Evolutionary conservation across 2,113 vertebrate species (phyloP).

Genomic region (Chaenocephalus aceratus): DNA sequence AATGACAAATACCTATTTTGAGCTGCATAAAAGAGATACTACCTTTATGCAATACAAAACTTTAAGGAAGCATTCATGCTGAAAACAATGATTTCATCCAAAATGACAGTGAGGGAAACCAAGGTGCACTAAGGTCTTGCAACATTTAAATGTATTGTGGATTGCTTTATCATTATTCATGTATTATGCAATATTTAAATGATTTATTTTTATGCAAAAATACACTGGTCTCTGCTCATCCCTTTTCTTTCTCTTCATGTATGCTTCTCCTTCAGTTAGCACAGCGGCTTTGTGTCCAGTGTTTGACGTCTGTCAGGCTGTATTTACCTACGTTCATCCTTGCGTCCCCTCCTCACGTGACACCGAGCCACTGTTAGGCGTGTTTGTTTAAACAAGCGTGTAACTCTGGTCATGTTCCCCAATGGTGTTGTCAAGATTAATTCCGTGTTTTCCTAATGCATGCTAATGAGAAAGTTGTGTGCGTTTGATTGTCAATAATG

Average conservation of each 20-base stretch:
- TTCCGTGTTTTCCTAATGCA: conserved; percentile 84
- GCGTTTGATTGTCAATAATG: conserved; percentile 86
- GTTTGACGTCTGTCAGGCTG: conserved; percentile 39
- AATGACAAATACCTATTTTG: conserved; percentile 36
- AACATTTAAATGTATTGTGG: conserved; percentile 53
- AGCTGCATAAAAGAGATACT: conserved; percentile 6
- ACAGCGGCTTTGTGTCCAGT: conserved; percentile 26
- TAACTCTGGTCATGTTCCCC: conserved; percentile 67
- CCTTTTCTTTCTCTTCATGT: background rate
- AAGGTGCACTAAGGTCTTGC: conserved; percentile 48
- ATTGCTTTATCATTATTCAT: conserved; percentile 41
- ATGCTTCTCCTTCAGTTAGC: conserved; percentile 2
- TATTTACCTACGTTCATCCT: conserved; percentile 23
- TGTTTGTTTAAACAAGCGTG: conserved; percentile 73
- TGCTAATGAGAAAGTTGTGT: conserved; percentile 87
- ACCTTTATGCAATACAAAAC: conserved; percentile 40
- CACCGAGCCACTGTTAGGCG: conserved; percentile 26
- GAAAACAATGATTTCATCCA: conserved; percentile 52
- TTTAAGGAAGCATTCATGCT: conserved; percentile 46
- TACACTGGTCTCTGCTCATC: background rate
- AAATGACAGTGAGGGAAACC: conserved; percentile 46
- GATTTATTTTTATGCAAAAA: conserved; percentile 45
- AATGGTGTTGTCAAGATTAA: conserved; percentile 78
- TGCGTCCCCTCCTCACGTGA: conserved; percentile 10
- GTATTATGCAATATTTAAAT: conserved; percentile 48